Base-by-base conservation (phyloP, 1,140 invertebrate species). In the Orchestia grillus region DNA sequence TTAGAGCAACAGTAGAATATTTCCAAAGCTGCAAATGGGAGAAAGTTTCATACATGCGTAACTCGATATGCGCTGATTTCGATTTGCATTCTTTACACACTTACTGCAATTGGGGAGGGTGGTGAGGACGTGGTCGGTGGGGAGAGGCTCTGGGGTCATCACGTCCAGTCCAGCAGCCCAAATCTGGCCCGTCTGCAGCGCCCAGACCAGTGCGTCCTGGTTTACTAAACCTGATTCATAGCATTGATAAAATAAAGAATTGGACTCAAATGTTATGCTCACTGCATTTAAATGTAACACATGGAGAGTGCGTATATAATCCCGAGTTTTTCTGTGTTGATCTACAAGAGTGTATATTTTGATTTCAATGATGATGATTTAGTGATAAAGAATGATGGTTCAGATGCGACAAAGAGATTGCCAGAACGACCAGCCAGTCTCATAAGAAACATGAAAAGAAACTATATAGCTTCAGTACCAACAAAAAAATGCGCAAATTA, bases 121-220 rank as follows among this genome's bases (percentile, higher is more conserved):
- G 3, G 99, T 97, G 16, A 99, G 97, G 90, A 98, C 98, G 97
- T 98, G 98, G 97, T 99, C 98, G 0, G 98, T 97, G 19, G 99
- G 98, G n/a, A 99, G 97, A 8, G 99, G 99, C 97, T 99, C 99
- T 0, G 99, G 99, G 44, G 98, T 98, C 97, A 98, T 99, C 0
- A 99, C 99, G 98, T 99, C 99, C 41, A 99, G 97, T 0, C 99
- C 99, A 41, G 99, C 99, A 19, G 98, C 99, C 97, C 98, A 97
- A 94, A 99, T 99, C 95, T 98, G 98, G 23, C 98, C 98, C 95
- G 97, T 98, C 99, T 96, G 96, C 45, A 97, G 96, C 42, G 96
- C 96, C 43, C 98, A 98, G 96, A 98, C 98, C 47, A 99, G 97
- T 36, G 98, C 98, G 77, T 98, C 97, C 97, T 99, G 98, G 97